phyloP scores from a whole-genome alignment of 1,140 invertebrate species.

The Trialeurodes vaporariorum region DNA sequence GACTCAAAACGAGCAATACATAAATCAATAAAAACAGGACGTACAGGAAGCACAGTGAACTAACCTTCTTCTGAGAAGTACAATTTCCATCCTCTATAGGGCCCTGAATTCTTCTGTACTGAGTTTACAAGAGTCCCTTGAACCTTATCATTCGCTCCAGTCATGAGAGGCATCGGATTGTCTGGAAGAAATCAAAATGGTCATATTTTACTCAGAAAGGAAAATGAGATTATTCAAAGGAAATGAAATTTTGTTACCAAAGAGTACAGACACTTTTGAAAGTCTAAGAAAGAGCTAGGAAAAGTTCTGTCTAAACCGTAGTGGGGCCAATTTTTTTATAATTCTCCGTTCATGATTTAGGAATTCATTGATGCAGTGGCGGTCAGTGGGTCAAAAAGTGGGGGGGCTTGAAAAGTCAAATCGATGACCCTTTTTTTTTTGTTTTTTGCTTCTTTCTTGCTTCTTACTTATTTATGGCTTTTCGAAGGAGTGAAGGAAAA shows the following conservation, averaged over 20 bases:
- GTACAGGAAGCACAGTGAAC: not conserved
- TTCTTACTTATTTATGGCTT: too few relatives aligned
- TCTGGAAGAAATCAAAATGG: too few relatives aligned
- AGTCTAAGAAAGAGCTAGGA: not conserved
- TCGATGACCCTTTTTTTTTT: too few relatives aligned
- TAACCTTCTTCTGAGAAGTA: constrained; percentile 55
- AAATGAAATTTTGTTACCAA: not conserved
- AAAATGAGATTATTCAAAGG: not conserved
- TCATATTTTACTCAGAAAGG: not conserved
- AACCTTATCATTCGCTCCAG: not conserved
- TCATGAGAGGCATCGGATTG: too few relatives aligned
- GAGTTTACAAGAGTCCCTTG: not conserved
- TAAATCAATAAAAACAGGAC: not conserved
- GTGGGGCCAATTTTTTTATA: too few relatives aligned
- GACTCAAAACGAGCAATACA: not conserved
- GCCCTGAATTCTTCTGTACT: constrained; percentile 16
- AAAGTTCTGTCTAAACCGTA: not conserved
- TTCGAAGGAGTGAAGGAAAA: too few relatives aligned
- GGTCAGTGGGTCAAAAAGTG: not conserved
- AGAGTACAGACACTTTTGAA: not conserved
- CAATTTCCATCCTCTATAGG: constrained; percentile 50
- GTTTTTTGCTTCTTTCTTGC: too few relatives aligned
- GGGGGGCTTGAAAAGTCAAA: too few relatives aligned
- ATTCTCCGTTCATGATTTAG: too few relatives aligned
- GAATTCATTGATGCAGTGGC: not conserved